Conservation (phyloP, 2,888 invertebrate species). For the Hemicrepidius hirtus region DNA sequence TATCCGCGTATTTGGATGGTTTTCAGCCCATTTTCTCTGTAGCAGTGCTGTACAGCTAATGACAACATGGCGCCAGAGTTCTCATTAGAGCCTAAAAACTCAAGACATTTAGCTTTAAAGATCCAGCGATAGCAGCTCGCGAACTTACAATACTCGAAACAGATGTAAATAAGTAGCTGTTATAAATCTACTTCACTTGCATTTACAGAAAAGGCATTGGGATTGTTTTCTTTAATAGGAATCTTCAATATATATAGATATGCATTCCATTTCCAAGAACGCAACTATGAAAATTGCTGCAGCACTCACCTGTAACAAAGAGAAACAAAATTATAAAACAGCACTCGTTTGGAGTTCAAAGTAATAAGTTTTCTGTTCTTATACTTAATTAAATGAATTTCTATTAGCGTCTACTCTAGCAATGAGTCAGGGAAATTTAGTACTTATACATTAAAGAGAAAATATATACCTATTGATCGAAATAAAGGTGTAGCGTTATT, state of each 20-base stretch:
- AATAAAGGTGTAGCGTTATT: background rate
- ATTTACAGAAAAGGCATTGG: conserved; percentile 18
- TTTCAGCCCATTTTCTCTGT: conserved; percentile 52
- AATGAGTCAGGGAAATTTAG: background rate
- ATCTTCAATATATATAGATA: conserved; percentile 10
- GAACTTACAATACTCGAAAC: conserved; percentile 26
- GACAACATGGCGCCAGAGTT: conserved; percentile 49
- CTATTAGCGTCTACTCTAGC: conserved; percentile 3
- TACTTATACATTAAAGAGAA: background rate
- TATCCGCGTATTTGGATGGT: conserved; percentile 53
- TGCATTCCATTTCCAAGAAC: background rate
- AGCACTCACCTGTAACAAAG: conserved; percentile 37
- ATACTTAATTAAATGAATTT: conserved; percentile 24
- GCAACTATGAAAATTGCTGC: background rate
- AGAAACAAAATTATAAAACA: conserved; percentile 33
- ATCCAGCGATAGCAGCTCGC: conserved; percentile 27
- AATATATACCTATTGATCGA: conserved; percentile 14
- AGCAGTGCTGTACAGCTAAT: conserved; percentile 50
- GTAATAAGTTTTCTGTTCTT: conserved; percentile 26
- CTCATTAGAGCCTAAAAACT: conserved; percentile 48
- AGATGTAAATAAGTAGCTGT: conserved; percentile 42
- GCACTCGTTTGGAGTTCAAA: background rate
- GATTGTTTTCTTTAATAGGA: conserved; percentile 7
- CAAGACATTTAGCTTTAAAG: conserved; percentile 48
- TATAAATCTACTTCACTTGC: conserved; percentile 33